Percentiles rank a stretch among this genome's conserved stretches.
Conservation (phyloP, 2,797 vertebrate genomes). For the Sebastes jordani region DNA sequence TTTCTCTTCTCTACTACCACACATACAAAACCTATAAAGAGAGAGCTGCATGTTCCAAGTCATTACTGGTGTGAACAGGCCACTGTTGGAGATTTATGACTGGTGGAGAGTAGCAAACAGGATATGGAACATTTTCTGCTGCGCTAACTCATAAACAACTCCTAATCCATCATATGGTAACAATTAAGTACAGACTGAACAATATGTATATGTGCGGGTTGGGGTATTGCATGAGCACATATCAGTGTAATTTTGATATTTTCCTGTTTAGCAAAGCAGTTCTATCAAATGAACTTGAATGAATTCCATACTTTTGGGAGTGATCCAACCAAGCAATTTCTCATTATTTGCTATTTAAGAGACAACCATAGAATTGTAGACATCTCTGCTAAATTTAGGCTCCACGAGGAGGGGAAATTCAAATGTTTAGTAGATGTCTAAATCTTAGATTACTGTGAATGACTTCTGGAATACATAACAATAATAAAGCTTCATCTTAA, state of each 20-base stretch:
- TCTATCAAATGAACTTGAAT: not conserved
- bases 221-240: not conserved
- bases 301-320: not conserved
- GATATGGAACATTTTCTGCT: slow-evolving; percentile 52
- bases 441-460: not conserved
- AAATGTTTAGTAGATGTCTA: not conserved
- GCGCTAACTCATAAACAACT: slow-evolving; percentile 51
- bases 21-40: not conserved
- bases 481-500: not conserved
- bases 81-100: slow-evolving; percentile 42
- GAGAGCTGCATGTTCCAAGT: slow-evolving; percentile 29
- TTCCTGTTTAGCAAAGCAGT: slow-evolving; percentile 14
- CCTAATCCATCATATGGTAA: slow-evolving; percentile 41
- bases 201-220: not conserved
- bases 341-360: slow-evolving; percentile 2
- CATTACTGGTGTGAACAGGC: slow-evolving; percentile 51
- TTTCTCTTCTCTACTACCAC: not conserved
- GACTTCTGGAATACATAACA: not conserved
- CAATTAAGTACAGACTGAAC: slow-evolving; percentile 28
- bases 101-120: slow-evolving; percentile 45
- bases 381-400: not conserved
- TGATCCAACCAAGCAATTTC: not conserved
- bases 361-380: not conserved
- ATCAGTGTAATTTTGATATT: not conserved
- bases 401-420: not conserved